Percentiles rank a stretch among this genome's conserved stretches.
Conservation (phyloP, 2,113 vertebrate species). For the Podilymbus podiceps region DNA sequence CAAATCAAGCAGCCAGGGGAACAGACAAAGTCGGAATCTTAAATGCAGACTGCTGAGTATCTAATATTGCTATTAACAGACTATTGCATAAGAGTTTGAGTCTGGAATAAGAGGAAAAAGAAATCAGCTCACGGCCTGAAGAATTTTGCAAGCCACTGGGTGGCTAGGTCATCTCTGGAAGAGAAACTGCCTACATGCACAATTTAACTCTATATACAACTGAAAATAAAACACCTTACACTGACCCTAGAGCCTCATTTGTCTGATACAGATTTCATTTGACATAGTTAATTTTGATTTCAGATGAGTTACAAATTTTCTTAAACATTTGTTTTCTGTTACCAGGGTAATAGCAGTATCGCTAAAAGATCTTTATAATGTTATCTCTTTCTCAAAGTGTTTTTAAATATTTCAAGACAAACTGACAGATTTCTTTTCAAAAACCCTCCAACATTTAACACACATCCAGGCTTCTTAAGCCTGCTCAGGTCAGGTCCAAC, state of each 20-base stretch:
- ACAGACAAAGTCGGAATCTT: background rate
- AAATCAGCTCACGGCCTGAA: background rate
- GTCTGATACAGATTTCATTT: background rate
- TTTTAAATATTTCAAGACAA: background rate
- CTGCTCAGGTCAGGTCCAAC: no score
- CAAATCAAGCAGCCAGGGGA: background rate
- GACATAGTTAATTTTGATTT: background rate
- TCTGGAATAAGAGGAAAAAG: background rate
- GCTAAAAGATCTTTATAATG: background rate
- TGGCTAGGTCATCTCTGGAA: background rate
- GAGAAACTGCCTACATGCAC: background rate
- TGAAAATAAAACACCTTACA: background rate
- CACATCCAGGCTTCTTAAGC: background rate
- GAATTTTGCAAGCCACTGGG: background rate
- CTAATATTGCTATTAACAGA: background rate
- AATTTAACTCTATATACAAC: background rate
- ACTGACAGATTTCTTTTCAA: background rate
- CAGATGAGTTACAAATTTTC: background rate
- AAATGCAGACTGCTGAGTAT: background rate
- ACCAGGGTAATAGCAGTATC: background rate
- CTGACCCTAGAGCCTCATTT: background rate
- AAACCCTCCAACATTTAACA: background rate
- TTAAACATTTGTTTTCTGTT: background rate
- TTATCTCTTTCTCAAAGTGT: rapidly evolving
- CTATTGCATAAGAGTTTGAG: background rate